Conservation (phyloP, 2,888 invertebrate species). For the Drosophila acutilabella region DNA sequence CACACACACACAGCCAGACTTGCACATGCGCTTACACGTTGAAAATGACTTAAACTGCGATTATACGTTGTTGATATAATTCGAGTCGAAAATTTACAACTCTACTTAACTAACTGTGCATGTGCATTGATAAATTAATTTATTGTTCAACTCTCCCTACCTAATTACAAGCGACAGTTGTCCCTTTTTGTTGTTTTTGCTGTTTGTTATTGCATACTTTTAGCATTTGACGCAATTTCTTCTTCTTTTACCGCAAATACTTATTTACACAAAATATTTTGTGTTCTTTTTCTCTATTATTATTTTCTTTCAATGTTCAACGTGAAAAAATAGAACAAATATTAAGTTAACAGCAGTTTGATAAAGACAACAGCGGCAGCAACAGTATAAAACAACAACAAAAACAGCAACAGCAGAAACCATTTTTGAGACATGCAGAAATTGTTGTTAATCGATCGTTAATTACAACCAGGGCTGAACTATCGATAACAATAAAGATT, state of each 20-base stretch:
- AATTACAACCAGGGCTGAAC: conserved; percentile 54
- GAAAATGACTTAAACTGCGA: conserved; percentile 14
- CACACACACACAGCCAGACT: background rate
- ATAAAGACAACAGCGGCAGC: conserved; percentile 8
- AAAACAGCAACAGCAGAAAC: background rate
- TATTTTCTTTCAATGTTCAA: too few species aligned
- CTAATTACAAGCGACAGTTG: conserved; percentile 6
- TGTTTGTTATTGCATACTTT: conserved; percentile 4
- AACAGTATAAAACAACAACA: conserved; percentile 7
- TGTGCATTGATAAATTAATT: conserved; percentile 25
- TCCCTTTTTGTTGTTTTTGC: conserved; percentile 1
- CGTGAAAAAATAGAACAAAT: conserved; percentile 1
- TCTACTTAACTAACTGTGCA: conserved; percentile 2
- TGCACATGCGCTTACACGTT: conserved; percentile 1
- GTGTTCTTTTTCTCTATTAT: conserved; percentile 2
- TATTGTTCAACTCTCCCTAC: conserved; percentile 5
- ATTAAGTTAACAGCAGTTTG: conserved; percentile 14
- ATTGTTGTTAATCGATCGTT: conserved; percentile 48
- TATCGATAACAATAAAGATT: conserved; percentile 50
- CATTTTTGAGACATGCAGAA: conserved; percentile 5
- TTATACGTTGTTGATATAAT: conserved; percentile 6
- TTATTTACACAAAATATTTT: too few species aligned
- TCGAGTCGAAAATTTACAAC: conserved; percentile 17
- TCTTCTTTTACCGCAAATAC: background rate
- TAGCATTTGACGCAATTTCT: conserved; percentile 4